These are phyloP conservation scores for Rattus rattus DNA, from an alignment of 2,113 vertebrate species.

Conservation along the genomic window DNA sequence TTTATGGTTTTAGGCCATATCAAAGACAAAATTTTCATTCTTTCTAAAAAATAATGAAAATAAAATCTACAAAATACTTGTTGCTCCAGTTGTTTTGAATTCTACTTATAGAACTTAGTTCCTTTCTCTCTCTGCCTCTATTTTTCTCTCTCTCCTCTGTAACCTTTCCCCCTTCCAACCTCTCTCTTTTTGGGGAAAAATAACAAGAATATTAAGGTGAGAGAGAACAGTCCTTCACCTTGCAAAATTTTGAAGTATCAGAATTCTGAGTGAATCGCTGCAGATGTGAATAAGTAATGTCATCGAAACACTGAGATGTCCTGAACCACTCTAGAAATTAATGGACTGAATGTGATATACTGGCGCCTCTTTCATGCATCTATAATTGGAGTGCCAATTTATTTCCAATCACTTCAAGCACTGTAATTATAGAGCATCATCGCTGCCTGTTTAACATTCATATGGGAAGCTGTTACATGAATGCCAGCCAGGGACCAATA, in stretches of 20 bases:
- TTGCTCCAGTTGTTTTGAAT: background rate
- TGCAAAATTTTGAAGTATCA: conserved; percentile 80
- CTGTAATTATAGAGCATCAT: conserved; percentile 89
- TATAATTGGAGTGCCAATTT: conserved; percentile 90
- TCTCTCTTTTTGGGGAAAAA: conserved; percentile 61
- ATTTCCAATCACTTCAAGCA: conserved; percentile 90
- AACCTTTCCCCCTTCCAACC: conserved; percentile 34
- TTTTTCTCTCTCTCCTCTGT: conserved; percentile 28
- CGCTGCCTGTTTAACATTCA: conserved; percentile 88
- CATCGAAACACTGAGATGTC: conserved; percentile 83
- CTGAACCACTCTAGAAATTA: conserved; percentile 89
- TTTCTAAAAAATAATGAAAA: conserved; percentile 22
- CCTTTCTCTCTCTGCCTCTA: background rate
- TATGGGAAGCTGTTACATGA: conserved; percentile 82
- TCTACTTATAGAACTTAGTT: background rate
- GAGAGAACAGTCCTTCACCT: conserved; percentile 78
- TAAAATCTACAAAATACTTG: conserved; percentile 61
- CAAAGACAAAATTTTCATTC: background rate
- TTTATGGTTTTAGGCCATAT: background rate
- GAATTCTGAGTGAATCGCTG: conserved; percentile 82
- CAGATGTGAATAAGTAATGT: conserved; percentile 81
- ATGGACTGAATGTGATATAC: conserved; percentile 88
- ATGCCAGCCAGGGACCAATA: conserved; percentile 81
- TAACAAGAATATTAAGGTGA: conserved; percentile 63
- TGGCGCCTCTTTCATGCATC: conserved; percentile 86